phyloP scores from a whole-genome alignment of 2,888 invertebrate species.

The Dryobotodes eremita region DNA sequence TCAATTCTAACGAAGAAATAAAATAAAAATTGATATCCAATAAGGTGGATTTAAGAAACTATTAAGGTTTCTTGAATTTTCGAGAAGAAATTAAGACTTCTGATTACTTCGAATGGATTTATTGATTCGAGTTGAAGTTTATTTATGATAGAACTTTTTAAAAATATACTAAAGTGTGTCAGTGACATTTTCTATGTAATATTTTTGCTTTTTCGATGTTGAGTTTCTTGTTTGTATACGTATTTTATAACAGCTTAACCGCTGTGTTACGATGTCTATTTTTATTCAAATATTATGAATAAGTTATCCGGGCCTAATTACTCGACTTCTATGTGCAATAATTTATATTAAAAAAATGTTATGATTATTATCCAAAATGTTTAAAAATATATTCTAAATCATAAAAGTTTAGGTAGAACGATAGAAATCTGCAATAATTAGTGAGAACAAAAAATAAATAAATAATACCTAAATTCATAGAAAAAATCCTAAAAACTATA shows the following conservation, averaged over 20 bases:
- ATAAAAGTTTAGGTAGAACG: constrained; percentile 26
- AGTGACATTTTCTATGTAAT: constrained; percentile 38
- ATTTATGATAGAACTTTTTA: constrained; percentile 40
- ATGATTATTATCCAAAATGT: constrained; percentile 32
- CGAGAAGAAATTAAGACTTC: constrained; percentile 20
- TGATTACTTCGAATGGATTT: constrained; percentile 21
- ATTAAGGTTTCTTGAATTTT: constrained; percentile 12
- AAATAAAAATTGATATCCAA: background rate
- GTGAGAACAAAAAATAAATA: constrained; percentile 13
- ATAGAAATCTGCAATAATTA: constrained; percentile 39
- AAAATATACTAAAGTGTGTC: constrained; percentile 29
- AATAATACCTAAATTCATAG: constrained; percentile 14
- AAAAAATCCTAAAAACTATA: constrained; percentile 14
- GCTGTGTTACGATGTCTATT: constrained; percentile 53
- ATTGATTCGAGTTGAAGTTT: constrained; percentile 18
- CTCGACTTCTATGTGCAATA: constrained; percentile 40
- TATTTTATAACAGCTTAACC: constrained; percentile 46
- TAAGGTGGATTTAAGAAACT: constrained; percentile 8
- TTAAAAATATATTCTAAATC: constrained; percentile 52
- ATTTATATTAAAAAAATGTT: constrained; percentile 21
- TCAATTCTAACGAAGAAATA: constrained; percentile 8
- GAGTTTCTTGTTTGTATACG: constrained; percentile 40
- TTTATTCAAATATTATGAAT: constrained; percentile 47
- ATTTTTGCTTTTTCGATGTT: constrained; percentile 51
- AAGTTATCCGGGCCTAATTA: constrained; percentile 58